phyloP scores from a whole-genome alignment of 2,888 invertebrate genomes.

The Agonopterix arenella region DNA sequence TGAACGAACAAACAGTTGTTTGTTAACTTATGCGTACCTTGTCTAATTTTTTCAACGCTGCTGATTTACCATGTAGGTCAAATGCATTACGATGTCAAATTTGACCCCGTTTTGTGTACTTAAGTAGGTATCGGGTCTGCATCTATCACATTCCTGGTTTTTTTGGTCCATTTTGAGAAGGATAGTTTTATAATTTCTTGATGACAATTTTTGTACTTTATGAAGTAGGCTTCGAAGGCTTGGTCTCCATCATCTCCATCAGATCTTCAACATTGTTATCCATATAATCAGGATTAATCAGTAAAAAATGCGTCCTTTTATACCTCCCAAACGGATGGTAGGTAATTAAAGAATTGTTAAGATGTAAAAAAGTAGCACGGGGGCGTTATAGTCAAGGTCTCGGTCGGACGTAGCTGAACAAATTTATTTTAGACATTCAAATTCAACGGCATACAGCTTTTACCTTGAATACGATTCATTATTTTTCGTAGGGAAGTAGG shows the following conservation, averaged over 20 bases:
- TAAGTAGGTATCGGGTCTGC: slow-evolving; percentile 1
- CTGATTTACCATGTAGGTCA: slow-evolving; percentile 60
- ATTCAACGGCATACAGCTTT: slow-evolving; percentile 34
- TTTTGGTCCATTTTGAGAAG: no score
- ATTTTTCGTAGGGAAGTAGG: no score
- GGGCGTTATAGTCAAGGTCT: slow-evolving; percentile 66
- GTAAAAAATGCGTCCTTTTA: no score
- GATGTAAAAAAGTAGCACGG: slow-evolving; percentile 68
- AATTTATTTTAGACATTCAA: slow-evolving; percentile 50
- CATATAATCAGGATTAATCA: no score
- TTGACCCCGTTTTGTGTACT: slow-evolving; percentile 52
- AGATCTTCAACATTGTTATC: no score
- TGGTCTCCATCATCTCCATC: no score
- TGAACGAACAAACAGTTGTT: no score
- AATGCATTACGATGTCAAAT: slow-evolving; percentile 65
- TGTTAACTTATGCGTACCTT: slow-evolving; percentile 17
- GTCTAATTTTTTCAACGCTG: slow-evolving; percentile 49
- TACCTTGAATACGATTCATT: slow-evolving; percentile 29
- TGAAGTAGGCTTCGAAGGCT: no score
- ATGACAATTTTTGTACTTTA: no score
- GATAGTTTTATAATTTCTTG: no score
- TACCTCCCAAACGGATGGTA: slow-evolving; percentile 28
- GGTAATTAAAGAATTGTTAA: slow-evolving; percentile 64
- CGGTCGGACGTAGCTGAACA: slow-evolving; percentile 51
- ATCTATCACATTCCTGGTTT: no score